These are phyloP conservation scores for Acronicta aceris DNA, from an alignment of 2,888 invertebrate genomes.

Conservation along the genomic window DNA sequence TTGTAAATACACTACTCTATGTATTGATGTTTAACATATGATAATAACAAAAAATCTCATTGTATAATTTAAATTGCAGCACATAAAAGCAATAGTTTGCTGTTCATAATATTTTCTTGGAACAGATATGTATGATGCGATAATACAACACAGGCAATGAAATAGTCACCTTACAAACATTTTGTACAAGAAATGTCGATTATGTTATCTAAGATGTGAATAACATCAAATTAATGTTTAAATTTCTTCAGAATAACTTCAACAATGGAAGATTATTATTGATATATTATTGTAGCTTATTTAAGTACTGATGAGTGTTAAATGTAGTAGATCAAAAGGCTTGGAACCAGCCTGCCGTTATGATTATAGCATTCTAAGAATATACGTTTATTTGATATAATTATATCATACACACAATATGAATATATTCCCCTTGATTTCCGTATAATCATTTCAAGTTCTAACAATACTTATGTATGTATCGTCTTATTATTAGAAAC, in stretches of 20 bases:
- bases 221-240: slow-evolving; percentile 31
- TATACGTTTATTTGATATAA: background rate
- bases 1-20: slow-evolving; percentile 38
- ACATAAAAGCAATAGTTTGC: slow-evolving; percentile 30
- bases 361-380: background rate
- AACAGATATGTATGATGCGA: slow-evolving; percentile 17
- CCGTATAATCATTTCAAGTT: slow-evolving; percentile 38
- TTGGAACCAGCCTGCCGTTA: slow-evolving; percentile 2
- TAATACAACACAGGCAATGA: slow-evolving; percentile 9
- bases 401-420: no score
- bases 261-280: slow-evolving; percentile 5
- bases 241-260: slow-evolving; percentile 11
- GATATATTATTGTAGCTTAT: slow-evolving; percentile 12
- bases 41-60: slow-evolving; percentile 6
- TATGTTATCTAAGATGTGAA: slow-evolving; percentile 35
- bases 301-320: slow-evolving; percentile 26
- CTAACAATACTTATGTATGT: slow-evolving; percentile 37
- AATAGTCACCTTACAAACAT: slow-evolving; percentile 11
- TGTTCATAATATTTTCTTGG: background rate
- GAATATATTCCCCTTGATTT: slow-evolving; percentile 14
- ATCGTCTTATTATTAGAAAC: slow-evolving; percentile 26
- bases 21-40: slow-evolving; percentile 23
- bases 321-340: slow-evolving; percentile 21
- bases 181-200: slow-evolving; percentile 34
- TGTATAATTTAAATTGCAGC: slow-evolving; percentile 14